phyloP scores from a whole-genome alignment of 2,888 invertebrate genomes.

The Calameuta filiformis region DNA sequence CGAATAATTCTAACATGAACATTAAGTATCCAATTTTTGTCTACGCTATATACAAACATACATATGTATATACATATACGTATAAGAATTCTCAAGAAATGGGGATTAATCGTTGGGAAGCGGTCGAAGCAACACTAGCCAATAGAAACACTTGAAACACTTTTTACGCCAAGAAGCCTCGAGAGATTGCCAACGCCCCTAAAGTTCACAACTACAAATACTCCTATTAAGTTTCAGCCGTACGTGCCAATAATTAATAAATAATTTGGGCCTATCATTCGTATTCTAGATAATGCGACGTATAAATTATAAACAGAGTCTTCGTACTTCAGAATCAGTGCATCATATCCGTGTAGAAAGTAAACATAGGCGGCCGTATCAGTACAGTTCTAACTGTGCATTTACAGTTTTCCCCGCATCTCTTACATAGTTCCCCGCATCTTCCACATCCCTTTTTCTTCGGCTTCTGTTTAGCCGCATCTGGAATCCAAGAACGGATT shows the following conservation, averaged over 20 bases:
- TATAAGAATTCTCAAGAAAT: not conserved
- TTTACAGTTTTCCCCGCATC: slow-evolving; percentile 50
- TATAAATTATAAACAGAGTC: not conserved
- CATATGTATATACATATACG: not conserved
- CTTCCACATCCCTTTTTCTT: slow-evolving; percentile 37
- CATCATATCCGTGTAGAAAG: slow-evolving; percentile 56
- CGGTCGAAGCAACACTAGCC: slow-evolving; percentile 16
- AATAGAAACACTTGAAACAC: slow-evolving; percentile 23
- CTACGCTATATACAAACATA: not conserved
- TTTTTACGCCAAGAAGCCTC: slow-evolving; percentile 11
- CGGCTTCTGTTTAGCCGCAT: slow-evolving; percentile 29
- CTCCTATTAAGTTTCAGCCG: not conserved
- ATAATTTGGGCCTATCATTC: not conserved
- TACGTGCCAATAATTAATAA: not conserved
- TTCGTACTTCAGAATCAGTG: slow-evolving; percentile 34
- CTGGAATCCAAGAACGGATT: slow-evolving; percentile 12
- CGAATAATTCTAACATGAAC: not conserved
- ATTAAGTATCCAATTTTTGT: not conserved
- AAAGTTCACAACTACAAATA: not conserved
- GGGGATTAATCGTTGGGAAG: slow-evolving; percentile 9
- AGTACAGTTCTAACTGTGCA: slow-evolving; percentile 44
- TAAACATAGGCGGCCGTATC: slow-evolving; percentile 52
- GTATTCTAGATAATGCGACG: not conserved
- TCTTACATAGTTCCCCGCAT: slow-evolving; percentile 48
- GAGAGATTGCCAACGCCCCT: slow-evolving; percentile 15